Conservation (phyloP, 2,888 invertebrate species). For the Bedellia somnulentella region DNA sequence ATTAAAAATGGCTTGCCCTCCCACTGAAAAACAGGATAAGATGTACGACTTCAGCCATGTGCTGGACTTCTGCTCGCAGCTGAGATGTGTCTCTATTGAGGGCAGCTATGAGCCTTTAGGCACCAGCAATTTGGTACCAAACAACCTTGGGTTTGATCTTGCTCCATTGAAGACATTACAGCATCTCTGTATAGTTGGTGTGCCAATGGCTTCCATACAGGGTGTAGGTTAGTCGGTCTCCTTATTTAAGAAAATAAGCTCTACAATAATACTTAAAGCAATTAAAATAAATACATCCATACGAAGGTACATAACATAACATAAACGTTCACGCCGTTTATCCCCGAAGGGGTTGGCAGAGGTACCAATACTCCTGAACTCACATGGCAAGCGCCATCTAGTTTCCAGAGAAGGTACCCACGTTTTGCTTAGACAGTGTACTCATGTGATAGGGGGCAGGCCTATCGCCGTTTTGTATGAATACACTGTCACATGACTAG, state of each 20-base stretch:
- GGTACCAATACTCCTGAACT: too few species aligned
- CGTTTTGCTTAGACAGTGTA: too few species aligned
- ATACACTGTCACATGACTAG: too few species aligned
- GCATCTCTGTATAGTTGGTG: conserved; percentile 68
- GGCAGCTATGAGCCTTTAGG: conserved; percentile 71
- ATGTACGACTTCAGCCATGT: conserved; percentile 89
- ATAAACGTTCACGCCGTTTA: too few species aligned
- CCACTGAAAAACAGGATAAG: conserved; percentile 74
- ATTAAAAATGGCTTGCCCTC: conserved; percentile 82
- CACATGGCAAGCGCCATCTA: too few species aligned
- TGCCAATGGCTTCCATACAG: conserved; percentile 69
- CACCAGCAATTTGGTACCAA: conserved; percentile 83
- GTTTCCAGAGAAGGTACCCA: too few species aligned
- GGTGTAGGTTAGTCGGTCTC: conserved; percentile 45
- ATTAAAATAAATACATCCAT: too few species aligned
- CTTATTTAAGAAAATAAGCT: neutral
- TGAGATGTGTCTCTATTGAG: conserved; percentile 68
- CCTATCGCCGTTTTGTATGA: too few species aligned
- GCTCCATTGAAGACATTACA: conserved; percentile 80
- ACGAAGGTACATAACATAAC: too few species aligned
- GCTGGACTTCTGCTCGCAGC: conserved; percentile 81
- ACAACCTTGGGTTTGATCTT: conserved; percentile 78
- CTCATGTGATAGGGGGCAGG: too few species aligned
- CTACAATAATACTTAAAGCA: neutral
- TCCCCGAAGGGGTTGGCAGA: too few species aligned